Evolutionary conservation across 2,888 invertebrate genomes (phyloP), one percentile per base, ranked within the genome.

Genomic region (Chloroclysta siterata): DNA sequence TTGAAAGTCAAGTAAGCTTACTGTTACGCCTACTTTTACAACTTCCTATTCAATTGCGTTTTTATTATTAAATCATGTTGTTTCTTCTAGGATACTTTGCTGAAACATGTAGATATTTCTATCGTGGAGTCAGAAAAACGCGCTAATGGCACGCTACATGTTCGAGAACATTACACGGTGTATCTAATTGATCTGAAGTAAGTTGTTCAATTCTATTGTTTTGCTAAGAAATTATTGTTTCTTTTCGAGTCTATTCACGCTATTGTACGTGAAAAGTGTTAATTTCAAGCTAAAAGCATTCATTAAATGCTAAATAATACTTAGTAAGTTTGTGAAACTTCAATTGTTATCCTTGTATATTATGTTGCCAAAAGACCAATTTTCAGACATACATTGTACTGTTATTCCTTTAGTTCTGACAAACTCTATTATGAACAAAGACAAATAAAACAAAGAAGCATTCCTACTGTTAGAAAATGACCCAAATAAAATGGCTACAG

Each of bases 171-270:
- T 89, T 96, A 95, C 82, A 96, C 96, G 0, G 96, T 96, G 44
- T 96, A 96, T 88, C 93, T 96, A 81, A 95, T 96, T 78, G 96
- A 96, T 93, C 94, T 96, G 66, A 96, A 96, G 96, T 96, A 91
- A 94, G 94, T 80, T 61, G 42, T 71, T 55, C 64, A 48, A 72
- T 73, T 78, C 72, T 73, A 78, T 81, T 83, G 82, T 85, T 84
- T 79, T 76, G 69, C 59, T 75, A 66, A 62, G 61, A 72, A 79
- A 81, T 84, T 81, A 76, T 65, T 3, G 63, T 61, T 73, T 66
- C 64, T 64, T 74, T 76, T 63, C 71, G 61, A 68, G 61, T 57
- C 73, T 82, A 78, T 79, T 82, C 73, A 63, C 57, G 47, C 65
- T 61, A 70, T 69, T 74, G 56, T 51, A 47, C 13, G 11, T 17